A percentile compares a stretch with the other conserved stretches of the same genome.
Evolutionary conservation across 2,113 vertebrate genomes (phyloP).

Genomic region (Collichthys lucidus): DNA sequence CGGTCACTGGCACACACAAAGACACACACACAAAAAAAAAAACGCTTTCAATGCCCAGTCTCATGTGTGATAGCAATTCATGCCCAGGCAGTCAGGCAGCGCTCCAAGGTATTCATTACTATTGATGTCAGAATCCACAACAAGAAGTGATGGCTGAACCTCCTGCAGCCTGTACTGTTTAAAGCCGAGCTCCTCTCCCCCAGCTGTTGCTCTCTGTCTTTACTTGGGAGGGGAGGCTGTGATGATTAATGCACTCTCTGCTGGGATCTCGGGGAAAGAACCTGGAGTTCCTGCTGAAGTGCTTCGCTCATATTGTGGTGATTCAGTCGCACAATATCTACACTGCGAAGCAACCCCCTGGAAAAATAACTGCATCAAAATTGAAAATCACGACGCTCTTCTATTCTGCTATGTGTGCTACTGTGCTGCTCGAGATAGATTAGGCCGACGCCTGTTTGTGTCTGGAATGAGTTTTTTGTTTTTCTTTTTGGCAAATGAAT

Average conservation of each 20-base stretch:
- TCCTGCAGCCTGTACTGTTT: slow-evolving; percentile 80
- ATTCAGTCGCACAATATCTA: slow-evolving; percentile 45
- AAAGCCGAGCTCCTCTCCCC: slow-evolving; percentile 71
- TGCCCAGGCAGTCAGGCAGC: slow-evolving; percentile 71
- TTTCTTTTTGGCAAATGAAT: slow-evolving; percentile 12
- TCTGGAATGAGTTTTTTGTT: slow-evolving; percentile 29
- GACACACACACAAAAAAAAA: slow-evolving; percentile 63
- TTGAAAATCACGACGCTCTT: slow-evolving; percentile 54
- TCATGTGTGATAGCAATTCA: slow-evolving; percentile 62
- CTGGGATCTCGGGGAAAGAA: slow-evolving; percentile 67
- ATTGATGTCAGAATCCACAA: slow-evolving; percentile 80
- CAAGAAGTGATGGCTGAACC: slow-evolving; percentile 79
- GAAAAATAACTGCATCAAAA: slow-evolving; percentile 53
- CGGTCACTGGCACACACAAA: slow-evolving; percentile 45
- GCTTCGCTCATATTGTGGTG: slow-evolving; percentile 53
- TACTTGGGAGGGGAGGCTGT: slow-evolving; percentile 62
- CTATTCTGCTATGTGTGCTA: slow-evolving; percentile 33
- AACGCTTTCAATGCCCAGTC: slow-evolving; percentile 40
- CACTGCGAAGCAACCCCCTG: slow-evolving; percentile 20
- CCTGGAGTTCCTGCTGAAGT: slow-evolving; percentile 64
- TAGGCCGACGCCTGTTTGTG: slow-evolving; percentile 47
- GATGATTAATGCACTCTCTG: slow-evolving; percentile 80
- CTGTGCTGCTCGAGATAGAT: slow-evolving; percentile 53
- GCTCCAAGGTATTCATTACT: slow-evolving; percentile 82
- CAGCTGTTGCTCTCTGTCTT: slow-evolving; percentile 77